phyloP scores from a whole-genome alignment of 2,888 invertebrate genomes.

The Tipula unca region DNA sequence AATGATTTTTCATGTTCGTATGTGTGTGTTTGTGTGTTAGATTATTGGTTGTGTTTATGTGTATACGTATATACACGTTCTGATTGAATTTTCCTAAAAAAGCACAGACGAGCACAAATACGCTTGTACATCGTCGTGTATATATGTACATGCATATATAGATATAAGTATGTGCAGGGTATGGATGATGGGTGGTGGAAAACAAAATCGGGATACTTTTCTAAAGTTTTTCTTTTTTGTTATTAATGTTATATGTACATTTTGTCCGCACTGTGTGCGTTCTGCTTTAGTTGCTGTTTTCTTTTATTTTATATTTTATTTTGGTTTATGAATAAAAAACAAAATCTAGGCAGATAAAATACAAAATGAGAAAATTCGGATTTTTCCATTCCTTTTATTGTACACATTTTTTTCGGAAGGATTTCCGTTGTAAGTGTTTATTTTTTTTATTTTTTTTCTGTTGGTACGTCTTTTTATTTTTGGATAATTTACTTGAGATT shows the following conservation, averaged over 20 bases:
- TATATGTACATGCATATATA: not conserved
- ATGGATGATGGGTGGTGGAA: not conserved
- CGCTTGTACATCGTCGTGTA: not conserved
- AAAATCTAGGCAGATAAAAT: constrained; percentile 15
- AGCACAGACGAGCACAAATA: not conserved
- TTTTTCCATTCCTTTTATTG: not conserved
- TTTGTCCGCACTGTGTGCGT: not conserved
- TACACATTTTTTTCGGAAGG: not conserved
- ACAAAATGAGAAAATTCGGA: constrained; percentile 14
- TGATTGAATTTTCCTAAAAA: not conserved
- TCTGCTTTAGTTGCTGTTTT: not conserved
- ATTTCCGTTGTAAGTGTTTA: not conserved
- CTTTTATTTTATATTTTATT: not conserved
- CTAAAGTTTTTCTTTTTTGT: not conserved
- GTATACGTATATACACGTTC: not conserved
- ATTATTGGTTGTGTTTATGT: not conserved
- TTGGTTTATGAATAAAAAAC: constrained; percentile 16
- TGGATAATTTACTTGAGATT: not conserved
- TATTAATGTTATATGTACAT: not conserved
- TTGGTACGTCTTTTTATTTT: not conserved
- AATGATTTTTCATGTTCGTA: not conserved
- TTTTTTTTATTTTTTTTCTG: not conserved
- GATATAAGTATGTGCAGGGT: too few relatives aligned
- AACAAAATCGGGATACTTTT: constrained; percentile 3
- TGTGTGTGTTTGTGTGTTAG: not conserved